phyloP scores from a whole-genome alignment of 2,888 invertebrate genomes.

The Branchipolynoe longqiensis region DNA sequence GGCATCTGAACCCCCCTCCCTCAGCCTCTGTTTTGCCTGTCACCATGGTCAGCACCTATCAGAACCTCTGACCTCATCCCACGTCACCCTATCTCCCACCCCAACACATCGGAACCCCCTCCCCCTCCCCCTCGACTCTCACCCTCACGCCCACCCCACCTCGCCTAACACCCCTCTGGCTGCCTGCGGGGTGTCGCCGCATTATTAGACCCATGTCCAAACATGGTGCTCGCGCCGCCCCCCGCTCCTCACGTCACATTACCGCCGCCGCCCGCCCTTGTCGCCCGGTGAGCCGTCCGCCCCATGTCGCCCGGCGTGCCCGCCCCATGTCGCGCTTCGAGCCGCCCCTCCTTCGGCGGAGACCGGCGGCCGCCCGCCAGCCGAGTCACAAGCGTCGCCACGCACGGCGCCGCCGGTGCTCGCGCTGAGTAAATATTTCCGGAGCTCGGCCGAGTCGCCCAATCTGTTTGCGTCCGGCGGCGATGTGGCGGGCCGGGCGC shows the following conservation, averaged over 20 bases:
- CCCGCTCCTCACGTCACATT: background rate
- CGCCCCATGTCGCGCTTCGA: background rate
- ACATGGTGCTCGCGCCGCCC: background rate
- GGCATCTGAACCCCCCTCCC: no score
- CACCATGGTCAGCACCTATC: background rate
- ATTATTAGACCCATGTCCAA: conserved; percentile 42
- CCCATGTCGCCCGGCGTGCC: background rate
- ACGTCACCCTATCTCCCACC: background rate
- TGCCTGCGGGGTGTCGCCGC: background rate
- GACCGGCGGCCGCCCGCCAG: background rate
- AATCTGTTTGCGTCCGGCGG: conserved; percentile 30
- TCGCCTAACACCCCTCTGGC: background rate
- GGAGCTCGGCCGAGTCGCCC: background rate
- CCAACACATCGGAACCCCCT: background rate
- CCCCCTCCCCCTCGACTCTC: background rate
- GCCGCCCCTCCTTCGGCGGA: conserved; percentile 9
- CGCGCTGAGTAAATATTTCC: conserved; percentile 26
- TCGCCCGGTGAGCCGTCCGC: background rate
- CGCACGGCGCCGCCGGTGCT: conserved; percentile 21
- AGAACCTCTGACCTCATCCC: background rate
- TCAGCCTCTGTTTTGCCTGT: background rate
- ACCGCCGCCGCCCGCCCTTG: background rate
- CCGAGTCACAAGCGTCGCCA: conserved; percentile 24
- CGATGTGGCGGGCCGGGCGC: background rate
- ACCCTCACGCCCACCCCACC: background rate